Evolutionary conservation across 1,140 invertebrate genomes (phyloP).

Genomic region (Atta texana): DNA sequence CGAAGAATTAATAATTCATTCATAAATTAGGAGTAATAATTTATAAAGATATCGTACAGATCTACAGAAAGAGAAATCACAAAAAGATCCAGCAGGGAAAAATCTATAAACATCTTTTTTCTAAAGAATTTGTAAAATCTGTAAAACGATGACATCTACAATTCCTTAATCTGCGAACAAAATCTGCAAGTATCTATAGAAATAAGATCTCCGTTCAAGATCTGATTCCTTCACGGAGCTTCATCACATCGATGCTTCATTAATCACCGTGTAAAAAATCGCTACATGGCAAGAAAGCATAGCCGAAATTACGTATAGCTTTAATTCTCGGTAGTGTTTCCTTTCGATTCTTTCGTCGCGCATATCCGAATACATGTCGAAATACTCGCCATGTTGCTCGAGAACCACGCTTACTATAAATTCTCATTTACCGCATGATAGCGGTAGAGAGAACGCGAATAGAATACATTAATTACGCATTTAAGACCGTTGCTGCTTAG

Average conservation of each 20-base stretch:
- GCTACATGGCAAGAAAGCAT: constrained; percentile 1
- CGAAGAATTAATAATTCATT: neutral
- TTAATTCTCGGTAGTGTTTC: constrained; percentile 15
- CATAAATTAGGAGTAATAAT: neutral
- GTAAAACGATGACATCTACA: neutral
- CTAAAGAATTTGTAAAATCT: neutral
- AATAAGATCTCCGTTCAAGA: constrained; percentile 28
- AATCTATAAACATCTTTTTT: neutral
- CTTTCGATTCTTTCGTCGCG: neutral
- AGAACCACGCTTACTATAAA: constrained; percentile 7
- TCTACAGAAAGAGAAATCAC: neutral
- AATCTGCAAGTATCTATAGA: neutral
- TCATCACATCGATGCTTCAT: neutral
- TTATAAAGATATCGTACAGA: neutral
- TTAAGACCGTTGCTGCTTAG: constrained; percentile 24
- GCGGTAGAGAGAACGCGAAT: constrained; percentile 38
- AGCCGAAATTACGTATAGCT: constrained; percentile 5
- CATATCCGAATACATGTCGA: neutral
- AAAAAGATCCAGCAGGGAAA: neutral
- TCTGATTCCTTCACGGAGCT: neutral
- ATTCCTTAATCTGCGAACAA: neutral
- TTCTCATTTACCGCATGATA: neutral
- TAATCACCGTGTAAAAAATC: constrained; percentile 16
- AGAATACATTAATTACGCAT: constrained; percentile 38
- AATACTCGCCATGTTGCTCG: neutral